Evolutionary conservation across 2,113 vertebrate species (phyloP).

Genomic region (Baryphthengus martii): DNA sequence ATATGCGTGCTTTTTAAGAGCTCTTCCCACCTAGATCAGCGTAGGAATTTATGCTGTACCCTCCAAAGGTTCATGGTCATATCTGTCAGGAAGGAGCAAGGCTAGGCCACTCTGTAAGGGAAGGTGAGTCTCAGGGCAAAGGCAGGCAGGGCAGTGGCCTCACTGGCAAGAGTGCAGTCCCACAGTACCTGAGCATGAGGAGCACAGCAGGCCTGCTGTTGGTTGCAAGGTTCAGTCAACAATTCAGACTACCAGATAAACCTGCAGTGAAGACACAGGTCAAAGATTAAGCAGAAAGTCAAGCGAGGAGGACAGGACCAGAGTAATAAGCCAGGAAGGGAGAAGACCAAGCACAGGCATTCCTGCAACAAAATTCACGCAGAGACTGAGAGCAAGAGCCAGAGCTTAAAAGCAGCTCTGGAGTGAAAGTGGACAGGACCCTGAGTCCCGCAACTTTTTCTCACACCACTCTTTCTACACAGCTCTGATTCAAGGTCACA

Average conservation of each 20-base stretch:
- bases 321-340: neutral
- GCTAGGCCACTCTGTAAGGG: neutral
- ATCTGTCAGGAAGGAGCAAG: neutral
- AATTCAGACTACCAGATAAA: neutral
- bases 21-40: neutral
- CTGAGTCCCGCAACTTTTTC: neutral
- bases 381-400: neutral
- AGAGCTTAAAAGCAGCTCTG: neutral
- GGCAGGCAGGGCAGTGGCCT: neutral
- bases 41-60: neutral
- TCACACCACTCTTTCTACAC: neutral
- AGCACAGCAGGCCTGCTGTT: neutral
- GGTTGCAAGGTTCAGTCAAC: neutral
- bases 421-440: neutral
- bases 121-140: neutral
- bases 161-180: neutral
- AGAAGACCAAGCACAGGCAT: neutral
- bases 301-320: neutral
- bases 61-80: rapidly evolving
- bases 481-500: neutral
- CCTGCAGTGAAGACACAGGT: neutral
- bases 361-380: neutral
- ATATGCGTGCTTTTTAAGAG: neutral
- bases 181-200: rapidly evolving
- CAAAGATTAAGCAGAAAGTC: neutral